Conservation (phyloP, 2,797 vertebrate species). For the Typhlichthys eigenmanni region DNA sequence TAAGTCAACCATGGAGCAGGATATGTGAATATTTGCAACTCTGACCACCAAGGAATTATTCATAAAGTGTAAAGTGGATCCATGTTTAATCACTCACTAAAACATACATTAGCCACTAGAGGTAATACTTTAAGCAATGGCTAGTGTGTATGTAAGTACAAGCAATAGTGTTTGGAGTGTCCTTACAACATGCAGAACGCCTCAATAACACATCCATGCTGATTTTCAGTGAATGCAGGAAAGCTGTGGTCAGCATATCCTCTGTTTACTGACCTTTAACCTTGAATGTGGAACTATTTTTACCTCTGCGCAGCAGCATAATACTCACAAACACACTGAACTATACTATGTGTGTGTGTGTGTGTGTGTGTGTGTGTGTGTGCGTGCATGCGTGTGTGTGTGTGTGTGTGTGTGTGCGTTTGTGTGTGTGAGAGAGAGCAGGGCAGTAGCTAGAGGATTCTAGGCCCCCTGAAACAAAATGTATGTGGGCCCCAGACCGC, state of each 20-base stretch:
- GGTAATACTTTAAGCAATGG: neutral
- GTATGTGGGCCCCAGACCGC: neutral
- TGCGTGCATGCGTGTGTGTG: neutral
- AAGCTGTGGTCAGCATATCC: neutral
- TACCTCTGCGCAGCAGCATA: too few species aligned
- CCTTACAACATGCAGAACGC: constrained; percentile 27
- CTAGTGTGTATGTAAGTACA: neutral
- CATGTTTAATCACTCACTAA: constrained; percentile 10
- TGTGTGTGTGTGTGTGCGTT: neutral
- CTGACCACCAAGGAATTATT: constrained; percentile 10
- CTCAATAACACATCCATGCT: constrained; percentile 19
- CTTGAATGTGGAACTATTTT: too few species aligned
- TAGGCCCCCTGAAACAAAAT: too few species aligned
- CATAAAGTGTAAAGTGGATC: neutral
- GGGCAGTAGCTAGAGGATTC: too few species aligned
- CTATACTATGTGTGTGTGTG: neutral
- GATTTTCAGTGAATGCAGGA: neutral
- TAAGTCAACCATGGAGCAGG: constrained; percentile 4
- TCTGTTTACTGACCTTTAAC: too few species aligned
- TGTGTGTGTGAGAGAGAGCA: neutral
- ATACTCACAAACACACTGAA: constrained; percentile 5
- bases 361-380: neutral
- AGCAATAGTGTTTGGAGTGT: constrained; percentile 1
- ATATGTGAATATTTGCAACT: neutral
- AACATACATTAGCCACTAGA: neutral